phyloP scores from a whole-genome alignment of 2,113 vertebrate genomes.

The Cyanoderma ruficeps region DNA sequence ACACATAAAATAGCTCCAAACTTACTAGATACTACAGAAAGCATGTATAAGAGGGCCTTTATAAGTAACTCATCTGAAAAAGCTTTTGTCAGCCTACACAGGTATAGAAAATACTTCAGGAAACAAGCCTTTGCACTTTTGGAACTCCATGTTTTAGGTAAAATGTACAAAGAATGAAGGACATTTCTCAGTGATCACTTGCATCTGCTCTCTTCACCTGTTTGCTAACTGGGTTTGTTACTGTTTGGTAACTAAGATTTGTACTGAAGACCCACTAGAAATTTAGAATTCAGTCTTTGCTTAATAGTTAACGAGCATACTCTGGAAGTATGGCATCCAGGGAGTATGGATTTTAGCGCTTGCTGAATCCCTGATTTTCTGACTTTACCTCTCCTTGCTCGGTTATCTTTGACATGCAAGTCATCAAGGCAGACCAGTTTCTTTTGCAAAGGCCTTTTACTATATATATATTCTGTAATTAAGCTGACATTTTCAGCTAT shows the following conservation, averaged over 20 bases:
- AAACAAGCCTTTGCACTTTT: neutral
- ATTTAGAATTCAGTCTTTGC: neutral
- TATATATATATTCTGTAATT: neutral
- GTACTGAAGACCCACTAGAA: neutral
- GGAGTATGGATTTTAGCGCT: neutral
- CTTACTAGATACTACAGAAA: neutral
- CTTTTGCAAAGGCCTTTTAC: neutral
- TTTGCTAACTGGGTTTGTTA: neutral
- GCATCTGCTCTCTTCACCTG: neutral
- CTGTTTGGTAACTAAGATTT: neutral
- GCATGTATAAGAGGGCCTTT: neutral
- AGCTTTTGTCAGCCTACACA: neutral
- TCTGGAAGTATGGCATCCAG: neutral
- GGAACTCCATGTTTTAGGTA: neutral
- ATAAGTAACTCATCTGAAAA: neutral
- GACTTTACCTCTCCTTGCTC: neutral
- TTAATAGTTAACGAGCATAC: neutral
- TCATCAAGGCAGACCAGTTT: neutral
- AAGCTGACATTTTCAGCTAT: neutral
- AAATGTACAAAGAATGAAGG: neutral
- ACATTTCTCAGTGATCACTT: neutral
- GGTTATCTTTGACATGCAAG: neutral
- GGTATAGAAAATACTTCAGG: neutral
- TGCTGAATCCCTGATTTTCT: neutral
- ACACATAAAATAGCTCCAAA: neutral